phyloP scores from a whole-genome alignment of 1,140 invertebrate genomes.

The Drosophila rhopaloa region DNA sequence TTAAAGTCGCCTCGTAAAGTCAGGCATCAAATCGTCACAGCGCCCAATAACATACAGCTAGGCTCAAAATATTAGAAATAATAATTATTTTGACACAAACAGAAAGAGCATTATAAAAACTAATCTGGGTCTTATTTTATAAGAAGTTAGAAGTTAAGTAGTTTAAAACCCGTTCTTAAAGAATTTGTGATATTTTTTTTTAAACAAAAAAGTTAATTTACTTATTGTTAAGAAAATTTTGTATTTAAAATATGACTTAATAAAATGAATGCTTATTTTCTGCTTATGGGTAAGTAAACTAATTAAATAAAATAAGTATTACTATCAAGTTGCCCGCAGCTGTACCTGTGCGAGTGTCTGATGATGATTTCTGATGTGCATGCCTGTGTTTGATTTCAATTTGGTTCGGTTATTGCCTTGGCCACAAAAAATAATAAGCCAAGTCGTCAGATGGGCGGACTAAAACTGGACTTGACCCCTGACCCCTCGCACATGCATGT shows the following conservation, averaged over 20 bases:
- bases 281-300: too few species aligned
- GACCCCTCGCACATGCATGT: slow-evolving; percentile 34
- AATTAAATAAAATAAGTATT: not conserved
- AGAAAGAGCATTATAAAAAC: too few species aligned
- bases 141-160: too few species aligned
- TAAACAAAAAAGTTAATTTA: not conserved
- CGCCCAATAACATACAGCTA: not conserved
- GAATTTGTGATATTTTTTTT: too few species aligned
- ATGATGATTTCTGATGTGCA: slow-evolving; percentile 48
- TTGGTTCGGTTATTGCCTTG: slow-evolving; percentile 72
- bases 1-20: slow-evolving; percentile 68
- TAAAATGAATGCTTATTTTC: too few species aligned
- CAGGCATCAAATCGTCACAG: slow-evolving; percentile 37
- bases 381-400: slow-evolving; percentile 76
- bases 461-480: slow-evolving; percentile 55
- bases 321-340: not conserved
- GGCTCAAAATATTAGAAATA: not conserved
- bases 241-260: too few species aligned
- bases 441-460: slow-evolving; percentile 43
- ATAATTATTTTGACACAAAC: not conserved
- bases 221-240: not conserved
- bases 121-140: too few species aligned
- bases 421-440: slow-evolving; percentile 78
- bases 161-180: too few species aligned
- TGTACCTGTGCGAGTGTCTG: slow-evolving; percentile 20